Evolutionary conservation across 1,140 invertebrate species (phyloP).

Genomic region (Eubasilissa regina): DNA sequence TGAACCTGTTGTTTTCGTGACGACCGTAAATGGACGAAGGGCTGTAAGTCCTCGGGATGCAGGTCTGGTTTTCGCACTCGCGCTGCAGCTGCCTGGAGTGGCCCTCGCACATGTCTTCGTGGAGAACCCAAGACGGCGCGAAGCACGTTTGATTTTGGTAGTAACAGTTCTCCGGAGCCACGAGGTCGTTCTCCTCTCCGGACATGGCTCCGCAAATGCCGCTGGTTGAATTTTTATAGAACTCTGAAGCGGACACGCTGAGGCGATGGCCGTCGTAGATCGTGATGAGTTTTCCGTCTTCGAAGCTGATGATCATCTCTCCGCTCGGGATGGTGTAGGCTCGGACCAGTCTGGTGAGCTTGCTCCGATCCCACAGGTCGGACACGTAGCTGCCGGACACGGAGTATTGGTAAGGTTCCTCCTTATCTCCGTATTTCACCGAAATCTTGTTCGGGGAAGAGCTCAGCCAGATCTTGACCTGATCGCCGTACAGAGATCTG

Average conservation of each 20-base stretch:
- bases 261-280: constrained; percentile 73
- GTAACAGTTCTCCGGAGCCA: constrained; percentile 73
- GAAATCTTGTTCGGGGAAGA: constrained; percentile 60
- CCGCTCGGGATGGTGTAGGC: constrained; percentile 70
- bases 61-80: constrained; percentile 65
- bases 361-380: constrained; percentile 61
- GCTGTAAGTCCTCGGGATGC: constrained; percentile 63
- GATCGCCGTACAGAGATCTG: constrained; percentile 64
- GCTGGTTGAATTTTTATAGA: constrained; percentile 71
- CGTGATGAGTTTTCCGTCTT: constrained; percentile 68
- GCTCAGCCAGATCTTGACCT: constrained; percentile 64
- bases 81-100: constrained; percentile 64
- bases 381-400: constrained; percentile 57
- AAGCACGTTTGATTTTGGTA: constrained; percentile 72
- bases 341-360: constrained; percentile 66
- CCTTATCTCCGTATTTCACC: constrained; percentile 64
- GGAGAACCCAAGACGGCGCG: constrained; percentile 73
- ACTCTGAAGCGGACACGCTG: constrained; percentile 65
- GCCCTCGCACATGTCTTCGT: constrained; percentile 64
- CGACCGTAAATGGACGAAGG: constrained; percentile 68
- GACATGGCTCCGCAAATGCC: constrained; percentile 80
- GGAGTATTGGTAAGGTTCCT: not conserved
- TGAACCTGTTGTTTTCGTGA: constrained; percentile 50
- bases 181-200: constrained; percentile 74
- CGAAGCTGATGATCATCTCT: constrained; percentile 70